Percentiles rank a stretch among this genome's conserved stretches.
These are phyloP conservation scores for Cherax quadricarinatus DNA, from an alignment of 1,140 invertebrate species.

Conservation along the genomic window DNA sequence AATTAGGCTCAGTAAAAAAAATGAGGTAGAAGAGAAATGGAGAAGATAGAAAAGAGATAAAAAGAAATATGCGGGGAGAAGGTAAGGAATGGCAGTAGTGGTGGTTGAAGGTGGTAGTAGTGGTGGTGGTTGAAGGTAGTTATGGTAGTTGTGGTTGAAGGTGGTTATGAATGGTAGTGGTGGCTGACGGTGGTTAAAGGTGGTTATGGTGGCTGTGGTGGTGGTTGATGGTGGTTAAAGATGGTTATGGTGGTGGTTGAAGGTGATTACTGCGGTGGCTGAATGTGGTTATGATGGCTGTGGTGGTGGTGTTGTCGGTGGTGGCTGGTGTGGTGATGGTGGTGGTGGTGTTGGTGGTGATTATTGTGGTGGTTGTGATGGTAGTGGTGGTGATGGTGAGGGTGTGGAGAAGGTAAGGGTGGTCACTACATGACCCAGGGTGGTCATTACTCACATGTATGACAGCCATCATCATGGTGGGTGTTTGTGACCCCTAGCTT, in stretches of 20 bases:
- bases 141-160: too few relatives aligned
- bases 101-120: too few relatives aligned
- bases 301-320: too few relatives aligned
- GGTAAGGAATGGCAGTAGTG: not conserved
- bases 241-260: too few relatives aligned
- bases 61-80: not conserved
- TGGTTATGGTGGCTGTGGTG: too few relatives aligned
- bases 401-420: not conserved
- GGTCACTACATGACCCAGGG: not conserved
- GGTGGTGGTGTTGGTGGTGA: not conserved
- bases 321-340: too few relatives aligned
- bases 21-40: not conserved
- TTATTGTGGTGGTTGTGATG: not conserved
- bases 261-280: too few relatives aligned
- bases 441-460: slow-evolving; percentile 35
- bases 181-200: too few relatives aligned
- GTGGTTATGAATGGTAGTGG: too few relatives aligned
- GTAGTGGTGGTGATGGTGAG: not conserved
- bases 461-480: slow-evolving; percentile 40
- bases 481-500: slow-evolving; percentile 55
- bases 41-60: not conserved
- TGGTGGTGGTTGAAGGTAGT: too few relatives aligned
- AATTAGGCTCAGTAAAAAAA: not conserved
- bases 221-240: too few relatives aligned
- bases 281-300: too few relatives aligned